These are phyloP conservation scores for Stenodera caucasica DNA, from an alignment of 2,888 invertebrate genomes.

Conservation along the genomic window DNA sequence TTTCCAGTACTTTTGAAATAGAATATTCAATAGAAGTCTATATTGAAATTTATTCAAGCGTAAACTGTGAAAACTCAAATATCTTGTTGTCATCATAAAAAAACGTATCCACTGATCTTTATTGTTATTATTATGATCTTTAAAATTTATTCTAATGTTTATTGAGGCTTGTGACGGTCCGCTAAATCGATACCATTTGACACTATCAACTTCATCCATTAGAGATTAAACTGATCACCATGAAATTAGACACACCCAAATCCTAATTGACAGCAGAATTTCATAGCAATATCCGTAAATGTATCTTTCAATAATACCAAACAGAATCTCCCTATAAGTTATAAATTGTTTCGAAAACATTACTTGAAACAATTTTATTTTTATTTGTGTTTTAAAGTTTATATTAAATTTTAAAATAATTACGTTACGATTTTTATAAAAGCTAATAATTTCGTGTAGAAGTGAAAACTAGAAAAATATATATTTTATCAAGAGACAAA, in stretches of 20 bases:
- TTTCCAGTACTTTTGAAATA: neutral
- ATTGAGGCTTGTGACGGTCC: neutral
- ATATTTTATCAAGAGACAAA: neutral
- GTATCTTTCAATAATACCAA: too few relatives aligned
- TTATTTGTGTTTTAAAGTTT: too few relatives aligned
- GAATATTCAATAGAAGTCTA: neutral
- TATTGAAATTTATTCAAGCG: neutral
- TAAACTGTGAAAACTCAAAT: neutral
- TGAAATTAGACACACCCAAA: slow-evolving; percentile 20
- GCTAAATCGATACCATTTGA: slow-evolving; percentile 17
- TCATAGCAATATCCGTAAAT: neutral
- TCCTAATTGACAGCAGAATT: slow-evolving; percentile 17
- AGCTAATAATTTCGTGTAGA: too few relatives aligned
- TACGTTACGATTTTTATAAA: too few relatives aligned
- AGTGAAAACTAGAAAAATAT: neutral
- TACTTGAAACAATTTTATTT: too few relatives aligned
- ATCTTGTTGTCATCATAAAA: neutral
- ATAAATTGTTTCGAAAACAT: too few relatives aligned
- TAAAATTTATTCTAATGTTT: neutral
- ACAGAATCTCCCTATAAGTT: too few relatives aligned
- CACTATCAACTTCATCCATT: slow-evolving; percentile 7
- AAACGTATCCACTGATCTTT: neutral
- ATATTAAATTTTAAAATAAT: neutral
- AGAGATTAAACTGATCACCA: slow-evolving; percentile 24
- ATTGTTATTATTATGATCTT: neutral